Evolutionary conservation across 2,797 vertebrate species (phyloP).

Genomic region (Tragopan temminckii): DNA sequence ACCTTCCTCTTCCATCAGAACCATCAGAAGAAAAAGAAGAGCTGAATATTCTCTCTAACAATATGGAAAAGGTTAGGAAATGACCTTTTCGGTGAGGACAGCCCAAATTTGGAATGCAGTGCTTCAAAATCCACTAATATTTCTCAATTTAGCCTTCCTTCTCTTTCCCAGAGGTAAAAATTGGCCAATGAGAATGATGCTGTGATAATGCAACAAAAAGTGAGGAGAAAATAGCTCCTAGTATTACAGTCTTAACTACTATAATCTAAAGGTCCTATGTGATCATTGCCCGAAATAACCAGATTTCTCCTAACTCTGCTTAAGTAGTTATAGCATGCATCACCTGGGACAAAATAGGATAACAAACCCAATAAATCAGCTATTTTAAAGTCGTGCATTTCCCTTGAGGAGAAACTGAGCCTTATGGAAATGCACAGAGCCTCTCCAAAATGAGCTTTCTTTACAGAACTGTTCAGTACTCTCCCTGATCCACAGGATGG

Average conservation of each 20-base stretch:
- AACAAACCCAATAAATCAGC: background rate
- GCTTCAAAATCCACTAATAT: background rate
- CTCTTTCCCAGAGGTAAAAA: background rate
- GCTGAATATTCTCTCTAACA: background rate
- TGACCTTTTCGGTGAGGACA: background rate
- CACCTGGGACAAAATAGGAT: background rate
- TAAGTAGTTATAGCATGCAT: background rate
- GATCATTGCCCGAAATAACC: background rate
- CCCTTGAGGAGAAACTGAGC: background rate
- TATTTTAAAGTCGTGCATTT: background rate
- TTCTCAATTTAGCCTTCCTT: background rate
- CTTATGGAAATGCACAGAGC: constrained; percentile 7
- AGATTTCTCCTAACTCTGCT: background rate
- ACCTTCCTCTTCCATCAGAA: background rate
- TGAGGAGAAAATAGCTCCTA: background rate
- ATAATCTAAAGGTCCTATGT: background rate
- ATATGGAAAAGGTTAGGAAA: background rate
- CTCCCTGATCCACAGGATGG: background rate
- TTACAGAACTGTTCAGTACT: constrained; percentile 1
- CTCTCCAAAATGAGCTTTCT: background rate
- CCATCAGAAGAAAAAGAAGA: background rate
- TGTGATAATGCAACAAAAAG: background rate
- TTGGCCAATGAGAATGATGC: background rate
- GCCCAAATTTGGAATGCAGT: background rate
- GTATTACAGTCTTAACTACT: background rate